Percentiles rank a stretch among this genome's conserved stretches.
These are phyloP conservation scores for Triplophysa yarkandensis DNA, from an alignment of 2,797 vertebrate genomes.

Conservation along the genomic window DNA sequence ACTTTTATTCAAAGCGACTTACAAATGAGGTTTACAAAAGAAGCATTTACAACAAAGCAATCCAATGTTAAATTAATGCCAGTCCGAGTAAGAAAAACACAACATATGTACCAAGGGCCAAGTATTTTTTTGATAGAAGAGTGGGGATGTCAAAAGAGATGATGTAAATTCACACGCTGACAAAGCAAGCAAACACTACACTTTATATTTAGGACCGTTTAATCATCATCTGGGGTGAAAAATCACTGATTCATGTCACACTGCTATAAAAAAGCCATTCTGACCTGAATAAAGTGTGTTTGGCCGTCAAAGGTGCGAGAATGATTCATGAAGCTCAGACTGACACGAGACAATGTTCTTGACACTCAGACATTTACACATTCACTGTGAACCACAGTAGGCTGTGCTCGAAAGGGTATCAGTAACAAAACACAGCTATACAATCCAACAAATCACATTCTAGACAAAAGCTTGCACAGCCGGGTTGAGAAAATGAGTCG, in stretches of 20 bases:
- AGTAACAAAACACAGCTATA: not conserved
- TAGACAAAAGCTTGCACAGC: not conserved
- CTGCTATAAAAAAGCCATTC: conserved; percentile 21
- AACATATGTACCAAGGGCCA: no score
- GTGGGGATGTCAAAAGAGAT: no score
- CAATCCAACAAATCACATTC: not conserved
- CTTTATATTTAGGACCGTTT: conserved; percentile 5
- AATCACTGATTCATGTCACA: not conserved
- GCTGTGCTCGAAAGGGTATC: not conserved
- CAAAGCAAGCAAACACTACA: not conserved
- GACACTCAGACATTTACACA: conserved; percentile 43
- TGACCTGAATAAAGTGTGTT: conserved; percentile 33
- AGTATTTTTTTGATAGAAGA: no score
- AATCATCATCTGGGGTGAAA: not conserved
- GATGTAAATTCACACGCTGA: not conserved
- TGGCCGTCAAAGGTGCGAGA: conserved; percentile 18
- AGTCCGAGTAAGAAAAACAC: no score
- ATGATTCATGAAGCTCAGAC: conserved; percentile 34
- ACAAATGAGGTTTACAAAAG: no score
- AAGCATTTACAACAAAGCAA: no score
- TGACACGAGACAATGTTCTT: conserved; percentile 45
- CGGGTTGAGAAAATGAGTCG: not conserved
- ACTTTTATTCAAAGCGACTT: no score
- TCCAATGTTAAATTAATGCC: no score
- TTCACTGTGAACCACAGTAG: conserved; percentile 38